Base-by-base conservation (phyloP, 2,888 invertebrate genomes). In the Callosobruchus maculatus region DNA sequence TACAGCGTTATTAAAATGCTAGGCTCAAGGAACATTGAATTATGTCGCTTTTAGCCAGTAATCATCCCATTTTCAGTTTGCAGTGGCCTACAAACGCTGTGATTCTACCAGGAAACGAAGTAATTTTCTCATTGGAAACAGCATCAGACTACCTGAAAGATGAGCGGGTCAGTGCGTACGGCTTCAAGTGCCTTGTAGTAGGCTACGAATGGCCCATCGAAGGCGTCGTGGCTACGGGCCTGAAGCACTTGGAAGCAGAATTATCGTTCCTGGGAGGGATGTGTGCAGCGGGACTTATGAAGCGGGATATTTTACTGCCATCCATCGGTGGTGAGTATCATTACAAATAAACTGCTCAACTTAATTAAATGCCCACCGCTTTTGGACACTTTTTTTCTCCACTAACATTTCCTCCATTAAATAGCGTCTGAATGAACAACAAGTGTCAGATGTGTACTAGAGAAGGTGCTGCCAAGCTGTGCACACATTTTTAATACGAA, bases 121-220 rank as follows among this genome's bases (percentile, higher is more conserved):
- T 98, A 0, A 92, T 97, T 82, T 97, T 99, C 86, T 97, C 97
- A 0, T 85, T 99, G 84, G 98, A 99, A 88, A 98, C 98, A 0
- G 96, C 98, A 0, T 95, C 98, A 0, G 94, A 98, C 86, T 98
- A 98, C 86, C 91, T 97, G 76, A 96, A 95, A 83, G 96, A 97
- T 87, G 97, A 96, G 79, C 93, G 94, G 82, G 92, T 92, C 0
- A 92, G 92, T 83, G 92, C 92, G 76, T 96, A 92, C 85, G 93
- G 91, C 80, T 98, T 93, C 89, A 95, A 92, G 77, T 95, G 95
- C 84, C 88, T 95, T 31, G 93, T 94, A 73, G 91, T 94, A 83
- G 97, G 93, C 76, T 96, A 92, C 87, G 97, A 92, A 86, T 96
- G 92, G 93, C 92, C 90, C 9, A 88, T 90, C 21, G 87, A 88